Evolutionary conservation across 2,113 vertebrate species (phyloP).

Genomic region (Morone saxatilis): DNA sequence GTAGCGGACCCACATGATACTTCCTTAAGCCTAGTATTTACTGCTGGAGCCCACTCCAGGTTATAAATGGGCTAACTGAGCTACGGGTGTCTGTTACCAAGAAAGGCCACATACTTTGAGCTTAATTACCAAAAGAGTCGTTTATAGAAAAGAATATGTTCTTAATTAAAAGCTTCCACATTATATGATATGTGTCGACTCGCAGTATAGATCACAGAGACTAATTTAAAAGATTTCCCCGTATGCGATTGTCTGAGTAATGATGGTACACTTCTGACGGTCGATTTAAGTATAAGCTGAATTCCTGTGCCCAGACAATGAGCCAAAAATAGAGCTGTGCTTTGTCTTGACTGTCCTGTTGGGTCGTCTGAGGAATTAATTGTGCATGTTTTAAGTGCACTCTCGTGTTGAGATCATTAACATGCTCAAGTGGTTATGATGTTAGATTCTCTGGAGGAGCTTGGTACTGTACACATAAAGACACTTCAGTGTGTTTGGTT

Average conservation of each 20-base stretch:
- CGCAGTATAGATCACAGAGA: background rate
- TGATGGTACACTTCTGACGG: slow-evolving; percentile 10
- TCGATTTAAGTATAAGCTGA: slow-evolving; percentile 20
- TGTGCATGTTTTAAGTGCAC: slow-evolving; percentile 16
- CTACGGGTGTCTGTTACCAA: slow-evolving; percentile 76
- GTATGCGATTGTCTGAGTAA: background rate
- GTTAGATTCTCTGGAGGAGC: background rate
- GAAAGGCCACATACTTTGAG: slow-evolving; percentile 76
- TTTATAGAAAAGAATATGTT: slow-evolving; percentile 23
- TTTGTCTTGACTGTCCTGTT: slow-evolving; percentile 12
- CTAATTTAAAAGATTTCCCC: slow-evolving; percentile 15
- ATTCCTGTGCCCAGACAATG: slow-evolving; percentile 23
- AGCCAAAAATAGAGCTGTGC: slow-evolving; percentile 43
- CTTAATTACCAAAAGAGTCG: slow-evolving; percentile 41
- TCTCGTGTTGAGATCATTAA: slow-evolving; percentile 4
- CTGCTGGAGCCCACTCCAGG: slow-evolving; percentile 73
- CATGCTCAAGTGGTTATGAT: slow-evolving; percentile 4
- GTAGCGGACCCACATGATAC: slow-evolving; percentile 78
- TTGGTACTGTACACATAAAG: background rate
- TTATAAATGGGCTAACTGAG: slow-evolving; percentile 82
- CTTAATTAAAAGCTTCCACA: slow-evolving; percentile 42
- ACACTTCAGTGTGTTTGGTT: background rate
- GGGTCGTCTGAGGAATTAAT: slow-evolving; percentile 7
- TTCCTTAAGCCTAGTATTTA: slow-evolving; percentile 81
- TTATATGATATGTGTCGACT: background rate